Base-by-base conservation (phyloP, 2,113 vertebrate species). In the Setophaga petechia region DNA sequence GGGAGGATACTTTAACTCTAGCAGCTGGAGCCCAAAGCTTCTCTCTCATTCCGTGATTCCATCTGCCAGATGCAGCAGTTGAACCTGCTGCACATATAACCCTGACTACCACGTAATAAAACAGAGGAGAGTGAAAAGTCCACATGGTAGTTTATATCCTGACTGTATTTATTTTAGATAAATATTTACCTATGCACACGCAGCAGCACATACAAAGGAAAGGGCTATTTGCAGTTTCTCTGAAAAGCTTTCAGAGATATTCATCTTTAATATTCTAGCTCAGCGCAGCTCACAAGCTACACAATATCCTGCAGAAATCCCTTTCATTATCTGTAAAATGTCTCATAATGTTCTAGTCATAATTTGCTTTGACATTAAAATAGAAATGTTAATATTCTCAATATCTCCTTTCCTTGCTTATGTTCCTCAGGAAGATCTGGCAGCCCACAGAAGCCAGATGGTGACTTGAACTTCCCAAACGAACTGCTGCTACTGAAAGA, bases 281-380 rank as follows among this genome's bases (percentile, higher is more conserved):
- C 23, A 89, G 61, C 27, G 62, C 23, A 81, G 44, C 33, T 89
- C 72, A 67, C 44, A 82, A 80, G 52, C 63, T 62, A 89, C 66
- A 90, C 44, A 91, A 83, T 71, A 79, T 54, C 58, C 78, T 85
- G 22, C 41, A 91, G 71, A 89, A 93, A 84, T 94, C 23, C 47
- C 74, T 89, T 92, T 91, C 74, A 52, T 91, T 91, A 79, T 87
- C 84, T 94, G 58, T 37, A 68, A 90, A 75, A 62, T 39, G 37
- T 37, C 66, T 94, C 62, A 55, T 79, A 75, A 95, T 95, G 63
- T 94, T 83, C 91, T 87, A 55, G n/a, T 77, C 71, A 22, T 93
- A 67, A 94, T 87, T 95, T 65, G 52, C 77, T 92, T 62, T 90
- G 87, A 94, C 94, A 91, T 90, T 94, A 91, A 91, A 90, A 89